Percentiles rank a stretch among this genome's conserved stretches.
phyloP scores from a whole-genome alignment of 2,888 invertebrate species.

The Heteromurus nitidus region DNA sequence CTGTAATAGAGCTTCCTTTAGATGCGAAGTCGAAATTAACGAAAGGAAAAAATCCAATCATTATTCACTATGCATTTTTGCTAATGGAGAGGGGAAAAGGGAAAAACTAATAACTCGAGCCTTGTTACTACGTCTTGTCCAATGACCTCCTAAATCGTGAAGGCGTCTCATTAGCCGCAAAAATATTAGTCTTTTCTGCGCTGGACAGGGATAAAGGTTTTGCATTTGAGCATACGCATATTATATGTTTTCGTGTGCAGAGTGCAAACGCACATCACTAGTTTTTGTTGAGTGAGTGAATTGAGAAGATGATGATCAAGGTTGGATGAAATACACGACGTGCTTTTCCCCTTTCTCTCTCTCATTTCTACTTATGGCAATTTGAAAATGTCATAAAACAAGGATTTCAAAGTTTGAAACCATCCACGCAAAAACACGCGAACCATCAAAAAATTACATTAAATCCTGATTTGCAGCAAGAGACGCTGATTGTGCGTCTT shows the following conservation, averaged over 20 bases:
- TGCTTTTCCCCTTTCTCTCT: neutral
- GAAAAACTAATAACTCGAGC: constrained; percentile 39
- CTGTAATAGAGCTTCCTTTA: too few relatives aligned
- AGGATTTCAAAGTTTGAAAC: neutral
- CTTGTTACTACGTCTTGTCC: constrained; percentile 47
- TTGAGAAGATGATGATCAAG: neutral
- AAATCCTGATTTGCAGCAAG: constrained; percentile 33
- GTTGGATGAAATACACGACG: constrained; percentile 6
- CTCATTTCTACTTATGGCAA: constrained; percentile 22
- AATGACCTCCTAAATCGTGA: constrained; percentile 50
- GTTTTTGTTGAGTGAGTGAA: constrained; percentile 16
- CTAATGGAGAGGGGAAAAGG: constrained; percentile 23
- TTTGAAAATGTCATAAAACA: constrained; percentile 28
- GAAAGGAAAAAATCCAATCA: constrained; percentile 34
- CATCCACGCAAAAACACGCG: constrained; percentile 15
- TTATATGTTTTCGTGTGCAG: neutral
- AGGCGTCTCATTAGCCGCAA: constrained; percentile 43
- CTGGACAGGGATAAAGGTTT: neutral
- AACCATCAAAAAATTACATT: neutral
- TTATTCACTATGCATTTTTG: constrained; percentile 29
- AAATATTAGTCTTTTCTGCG: constrained; percentile 3
- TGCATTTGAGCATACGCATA: neutral
- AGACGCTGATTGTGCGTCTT: constrained; percentile 5
- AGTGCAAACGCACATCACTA: neutral
- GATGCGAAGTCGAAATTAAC: too few relatives aligned